Conservation (phyloP, 2,797 vertebrate genomes). For the Martes flavigula region DNA sequence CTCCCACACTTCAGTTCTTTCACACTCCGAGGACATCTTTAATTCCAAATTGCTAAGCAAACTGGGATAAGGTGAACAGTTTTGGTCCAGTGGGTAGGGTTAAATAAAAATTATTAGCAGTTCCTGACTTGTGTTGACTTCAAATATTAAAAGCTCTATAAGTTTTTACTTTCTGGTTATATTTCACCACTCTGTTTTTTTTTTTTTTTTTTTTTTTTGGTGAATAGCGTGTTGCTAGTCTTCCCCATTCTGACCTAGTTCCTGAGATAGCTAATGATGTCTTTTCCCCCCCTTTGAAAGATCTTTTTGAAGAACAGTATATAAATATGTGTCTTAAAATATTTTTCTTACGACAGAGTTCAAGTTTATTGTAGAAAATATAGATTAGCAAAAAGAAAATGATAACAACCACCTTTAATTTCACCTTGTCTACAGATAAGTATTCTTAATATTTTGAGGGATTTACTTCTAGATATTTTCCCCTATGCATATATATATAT, state of each 20-base stretch:
- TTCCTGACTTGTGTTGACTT: background rate
- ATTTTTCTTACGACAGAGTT: slow-evolving; percentile 38
- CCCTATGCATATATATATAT: background rate
- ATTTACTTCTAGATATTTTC: slow-evolving; percentile 22
- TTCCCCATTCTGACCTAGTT: slow-evolving; percentile 37
- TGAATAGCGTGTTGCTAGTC: background rate
- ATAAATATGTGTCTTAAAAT: slow-evolving; percentile 22
- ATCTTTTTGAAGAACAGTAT: slow-evolving; percentile 32
- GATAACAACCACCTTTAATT: slow-evolving; percentile 34
- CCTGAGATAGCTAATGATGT: background rate
- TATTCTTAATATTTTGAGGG: slow-evolving; percentile 24
- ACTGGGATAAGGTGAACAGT: background rate
- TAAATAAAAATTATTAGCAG: slow-evolving; percentile 49
- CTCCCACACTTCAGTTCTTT: background rate
- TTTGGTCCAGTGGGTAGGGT: background rate
- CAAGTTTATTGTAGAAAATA: slow-evolving; percentile 24
- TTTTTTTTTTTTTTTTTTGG: slow-evolving; percentile 45
- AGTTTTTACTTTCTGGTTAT: background rate
- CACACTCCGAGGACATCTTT: background rate
- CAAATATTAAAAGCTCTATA: background rate
- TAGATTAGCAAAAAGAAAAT: slow-evolving; percentile 1
- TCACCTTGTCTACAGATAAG: background rate
- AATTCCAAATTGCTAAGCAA: slow-evolving; percentile 38
- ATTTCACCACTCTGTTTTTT: background rate
- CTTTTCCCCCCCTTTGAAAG: background rate